Evolutionary conservation across 2,888 invertebrate species (phyloP).

Genomic region (Nomada ruficornis): DNA sequence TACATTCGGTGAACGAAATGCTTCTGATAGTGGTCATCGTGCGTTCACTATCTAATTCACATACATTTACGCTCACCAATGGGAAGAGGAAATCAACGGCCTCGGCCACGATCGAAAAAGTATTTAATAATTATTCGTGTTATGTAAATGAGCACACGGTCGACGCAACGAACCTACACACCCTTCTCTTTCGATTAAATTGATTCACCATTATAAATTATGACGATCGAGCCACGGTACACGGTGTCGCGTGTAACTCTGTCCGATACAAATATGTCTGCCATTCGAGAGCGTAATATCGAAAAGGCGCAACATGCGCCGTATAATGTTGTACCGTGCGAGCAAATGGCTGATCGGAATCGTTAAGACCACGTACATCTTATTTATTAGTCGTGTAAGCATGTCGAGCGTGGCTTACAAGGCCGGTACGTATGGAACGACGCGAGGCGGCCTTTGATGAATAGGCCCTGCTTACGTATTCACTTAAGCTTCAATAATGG

Average conservation of each 20-base stretch:
- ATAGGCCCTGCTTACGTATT: slow-evolving; percentile 78
- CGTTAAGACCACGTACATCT: slow-evolving; percentile 70
- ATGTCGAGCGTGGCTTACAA: slow-evolving; percentile 63
- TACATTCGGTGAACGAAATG: background rate
- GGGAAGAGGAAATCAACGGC: background rate
- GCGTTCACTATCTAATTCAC: background rate
- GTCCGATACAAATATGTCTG: slow-evolving; percentile 54
- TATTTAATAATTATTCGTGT: slow-evolving; percentile 49
- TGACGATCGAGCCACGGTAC: slow-evolving; percentile 20
- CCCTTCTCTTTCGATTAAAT: slow-evolving; percentile 45
- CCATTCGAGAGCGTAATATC: slow-evolving; percentile 41
- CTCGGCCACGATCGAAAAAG: background rate
- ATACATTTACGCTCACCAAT: background rate
- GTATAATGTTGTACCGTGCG: slow-evolving; percentile 63
- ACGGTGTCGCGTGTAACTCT: slow-evolving; percentile 24
- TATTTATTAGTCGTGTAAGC: slow-evolving; percentile 72
- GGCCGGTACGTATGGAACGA: slow-evolving; percentile 49
- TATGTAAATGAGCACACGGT: slow-evolving; percentile 39
- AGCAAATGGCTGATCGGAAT: slow-evolving; percentile 64
- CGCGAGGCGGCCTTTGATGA: slow-evolving; percentile 75
- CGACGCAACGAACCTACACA: background rate
- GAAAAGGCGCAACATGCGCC: slow-evolving; percentile 59
- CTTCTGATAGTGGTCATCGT: no score
- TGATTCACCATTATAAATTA: slow-evolving; percentile 57
- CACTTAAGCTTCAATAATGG: slow-evolving; percentile 78